Conservation (phyloP, 2,113 vertebrate genomes). For the Ophthalmolycus amberensis region DNA sequence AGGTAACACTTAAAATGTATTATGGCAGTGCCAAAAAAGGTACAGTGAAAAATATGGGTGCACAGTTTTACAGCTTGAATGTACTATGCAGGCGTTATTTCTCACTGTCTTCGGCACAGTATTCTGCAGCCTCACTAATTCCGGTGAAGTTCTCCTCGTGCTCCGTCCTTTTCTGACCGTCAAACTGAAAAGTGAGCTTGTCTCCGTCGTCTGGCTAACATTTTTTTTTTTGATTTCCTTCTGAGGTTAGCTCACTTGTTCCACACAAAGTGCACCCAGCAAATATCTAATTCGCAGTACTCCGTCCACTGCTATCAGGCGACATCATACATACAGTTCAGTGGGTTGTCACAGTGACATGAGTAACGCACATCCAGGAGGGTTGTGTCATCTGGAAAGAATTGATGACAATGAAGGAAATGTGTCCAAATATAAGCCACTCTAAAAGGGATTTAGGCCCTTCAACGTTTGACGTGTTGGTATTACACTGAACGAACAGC, state of each 20-base stretch:
- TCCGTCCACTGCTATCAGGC: conserved; percentile 13
- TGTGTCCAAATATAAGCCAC: conserved; percentile 14
- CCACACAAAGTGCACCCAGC: not conserved
- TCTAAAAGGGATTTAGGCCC: not conserved
- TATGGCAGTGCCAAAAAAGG: too few relatives aligned
- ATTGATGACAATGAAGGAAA: conserved; percentile 23
- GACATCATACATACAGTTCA: not conserved
- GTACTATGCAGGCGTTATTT: conserved; percentile 35
- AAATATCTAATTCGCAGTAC: not conserved
- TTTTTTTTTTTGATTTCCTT: not conserved
- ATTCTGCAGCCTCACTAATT: not conserved
- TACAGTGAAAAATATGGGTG: not conserved
- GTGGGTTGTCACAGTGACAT: conserved; percentile 36
- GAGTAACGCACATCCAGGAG: conserved; percentile 14
- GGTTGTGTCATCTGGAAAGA: conserved; percentile 28
- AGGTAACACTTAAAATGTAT: not conserved
- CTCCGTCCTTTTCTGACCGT: not conserved
- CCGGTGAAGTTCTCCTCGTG: not conserved
- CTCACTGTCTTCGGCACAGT: conserved; percentile 34
- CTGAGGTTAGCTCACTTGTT: conserved; percentile 28
- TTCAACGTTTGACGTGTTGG: conserved; percentile 14
- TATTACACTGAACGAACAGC: not conserved
- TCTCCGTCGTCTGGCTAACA: not conserved
- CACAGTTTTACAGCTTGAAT: conserved; percentile 41
- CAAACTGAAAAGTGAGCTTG: not conserved